phyloP scores from a whole-genome alignment of 1,140 invertebrate species.

The Muscidifurax raptorellus region DNA sequence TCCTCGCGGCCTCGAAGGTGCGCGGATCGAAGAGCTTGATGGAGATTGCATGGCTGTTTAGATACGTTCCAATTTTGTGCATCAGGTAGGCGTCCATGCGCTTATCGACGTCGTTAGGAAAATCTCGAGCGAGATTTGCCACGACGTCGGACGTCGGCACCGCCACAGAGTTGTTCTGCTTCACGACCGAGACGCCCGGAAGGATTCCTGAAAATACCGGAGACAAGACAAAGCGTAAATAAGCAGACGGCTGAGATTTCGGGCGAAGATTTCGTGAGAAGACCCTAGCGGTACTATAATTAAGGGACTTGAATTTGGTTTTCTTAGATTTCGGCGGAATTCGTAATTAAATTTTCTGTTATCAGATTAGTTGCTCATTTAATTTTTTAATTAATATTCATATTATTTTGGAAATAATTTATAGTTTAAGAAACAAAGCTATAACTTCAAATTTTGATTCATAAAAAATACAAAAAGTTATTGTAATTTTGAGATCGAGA shows the following conservation, averaged over 20 bases:
- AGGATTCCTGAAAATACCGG: conserved; percentile 71
- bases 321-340: too few relatives aligned
- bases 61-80: conserved; percentile 82
- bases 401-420: too few relatives aligned
- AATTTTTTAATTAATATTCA: too few relatives aligned
- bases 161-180: conserved; percentile 77
- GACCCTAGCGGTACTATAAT: background rate
- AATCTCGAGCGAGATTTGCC: conserved; percentile 82
- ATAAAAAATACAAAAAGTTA: too few relatives aligned
- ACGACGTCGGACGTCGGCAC: conserved; percentile 81
- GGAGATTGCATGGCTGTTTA: conserved; percentile 84
- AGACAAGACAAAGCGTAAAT: background rate
- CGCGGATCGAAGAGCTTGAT: conserved; percentile 83
- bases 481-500: too few relatives aligned
- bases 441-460: too few relatives aligned
- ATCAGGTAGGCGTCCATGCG: conserved; percentile 85
- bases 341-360: too few relatives aligned
- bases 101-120: conserved; percentile 85
- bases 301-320: background rate
- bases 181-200: conserved; percentile 83
- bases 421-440: too few relatives aligned
- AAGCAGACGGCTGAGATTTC: background rate
- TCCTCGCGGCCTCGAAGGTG: conserved; percentile 77
- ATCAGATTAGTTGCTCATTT: too few relatives aligned
- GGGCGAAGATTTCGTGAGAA: background rate